Evolutionary conservation across 2,797 vertebrate genomes (phyloP), one percentile per base, ranked within the genome.

Genomic region (Acrossocheilus fasciatus): DNA sequence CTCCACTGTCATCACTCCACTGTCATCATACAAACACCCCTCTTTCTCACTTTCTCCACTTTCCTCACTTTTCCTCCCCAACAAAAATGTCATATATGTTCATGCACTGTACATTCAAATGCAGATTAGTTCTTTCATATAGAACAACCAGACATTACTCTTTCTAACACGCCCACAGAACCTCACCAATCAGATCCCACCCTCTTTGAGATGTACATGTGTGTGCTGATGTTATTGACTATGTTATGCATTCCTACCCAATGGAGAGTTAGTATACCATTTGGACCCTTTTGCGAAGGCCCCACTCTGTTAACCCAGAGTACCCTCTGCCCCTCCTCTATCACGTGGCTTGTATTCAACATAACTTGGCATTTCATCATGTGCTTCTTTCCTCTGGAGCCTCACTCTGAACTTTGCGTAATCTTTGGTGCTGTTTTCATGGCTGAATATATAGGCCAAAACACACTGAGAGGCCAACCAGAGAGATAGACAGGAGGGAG

Each of bases 311-410:
- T 93, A 93, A 89, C 93, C 92, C 84, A 30, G 80, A 91, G 90
- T 94, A 73, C 92, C 68, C 91, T 90, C 91, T 17, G 57, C 80
- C 86, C 81, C 81, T 85, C 91, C 74, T 89, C 62, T 9, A 88
- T 11, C 84, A 87, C 84, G 7, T 79, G 91, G 88, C 91, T 93
- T 96, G 94, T 95, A 95, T 94, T 92, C 92, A 78, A 70, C 91
- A 92, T 86, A 93, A 91, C 85, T 86, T 84, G 88, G n/a, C 5
- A 90, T 93, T 91, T 88, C 93, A 94, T 91, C 91, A 94, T 95
- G 93, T 94, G 93, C 91, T 93, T 83, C 87, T 80, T 86, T 88
- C 86, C 69, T 7, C 50, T 45, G 23, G 83, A 83, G 47, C 62
- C 86, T 86, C 82, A 39, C 86, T 89, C 91, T 91, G 57, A 41